Conservation (phyloP, 2,797 vertebrate species). For the Eulemur mongoz region DNA sequence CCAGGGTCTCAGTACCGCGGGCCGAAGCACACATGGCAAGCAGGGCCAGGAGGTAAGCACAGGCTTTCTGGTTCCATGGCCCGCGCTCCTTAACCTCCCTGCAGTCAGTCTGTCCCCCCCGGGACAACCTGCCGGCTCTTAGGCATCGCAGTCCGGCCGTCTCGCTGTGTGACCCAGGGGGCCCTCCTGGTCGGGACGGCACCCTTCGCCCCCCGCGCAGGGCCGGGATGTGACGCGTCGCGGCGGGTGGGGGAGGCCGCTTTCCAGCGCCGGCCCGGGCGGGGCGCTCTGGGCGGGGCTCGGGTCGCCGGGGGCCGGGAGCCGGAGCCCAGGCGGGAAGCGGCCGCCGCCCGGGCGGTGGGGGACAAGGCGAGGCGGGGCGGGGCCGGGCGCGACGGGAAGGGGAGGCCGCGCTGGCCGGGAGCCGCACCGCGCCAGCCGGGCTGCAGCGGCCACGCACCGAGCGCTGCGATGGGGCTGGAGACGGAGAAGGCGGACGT, state of each 20-base stretch:
- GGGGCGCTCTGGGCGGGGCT: neutral
- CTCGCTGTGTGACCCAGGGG: too few relatives aligned
- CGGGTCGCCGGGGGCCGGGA: fast-evolving
- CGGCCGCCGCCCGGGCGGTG: neutral
- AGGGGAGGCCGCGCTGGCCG: neutral
- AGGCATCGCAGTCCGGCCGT: neutral
- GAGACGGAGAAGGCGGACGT: conserved; percentile 91
- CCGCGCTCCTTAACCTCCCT: fast-evolving
- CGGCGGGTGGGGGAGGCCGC: too few relatives aligned
- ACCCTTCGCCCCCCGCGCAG: too few relatives aligned
- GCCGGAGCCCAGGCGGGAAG: neutral
- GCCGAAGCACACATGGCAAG: neutral
- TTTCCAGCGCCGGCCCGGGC: neutral
- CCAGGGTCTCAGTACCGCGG: neutral
- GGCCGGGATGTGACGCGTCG: neutral
- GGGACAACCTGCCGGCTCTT: neutral
- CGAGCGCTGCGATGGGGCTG: conserved; percentile 88
- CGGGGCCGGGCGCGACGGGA: neutral
- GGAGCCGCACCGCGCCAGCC: neutral
- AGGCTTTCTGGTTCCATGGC: too few relatives aligned
- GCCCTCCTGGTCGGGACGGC: neutral
- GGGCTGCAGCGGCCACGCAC: neutral
- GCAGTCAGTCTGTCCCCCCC: neutral
- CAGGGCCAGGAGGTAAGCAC: neutral
- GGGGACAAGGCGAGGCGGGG: neutral